Base-by-base conservation (phyloP, 2,797 vertebrate genomes). In the Numenius phaeopus region DNA sequence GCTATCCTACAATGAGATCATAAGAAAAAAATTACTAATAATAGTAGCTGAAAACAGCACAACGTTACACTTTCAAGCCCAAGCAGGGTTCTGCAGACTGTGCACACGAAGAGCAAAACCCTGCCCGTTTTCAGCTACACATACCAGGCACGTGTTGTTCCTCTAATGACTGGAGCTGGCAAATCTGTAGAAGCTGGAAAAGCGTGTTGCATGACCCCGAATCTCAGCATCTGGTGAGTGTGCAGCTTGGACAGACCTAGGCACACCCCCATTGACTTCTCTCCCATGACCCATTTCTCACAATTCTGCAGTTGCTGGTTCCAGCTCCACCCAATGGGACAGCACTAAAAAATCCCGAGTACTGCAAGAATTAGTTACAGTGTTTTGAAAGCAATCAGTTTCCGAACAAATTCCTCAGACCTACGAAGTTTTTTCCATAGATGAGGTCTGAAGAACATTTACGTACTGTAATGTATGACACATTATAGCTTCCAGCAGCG, bases 121-220 rank as follows among this genome's bases (percentile, higher is more conserved):
- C 21, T 73, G n/a, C 27, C 54, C 16, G 0, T 49, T 67, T 89
- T 37, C 50, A 65, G 59, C 46, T n/a, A 14, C 26, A 14, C 3
- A 0, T 71, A 32, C 18, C 16, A 46, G 37, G 11, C 24, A 37
- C 0, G 0, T 72, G 29, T 11, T 24, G 9, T 54, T 89, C 18
- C 27, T 73, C 39, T n/a, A 27, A 27, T 37, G 37, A 49, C 37
- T 55, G 30, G 29, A 66, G 50, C 46, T 37, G 22, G 20, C 50
- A 76, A 58, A 79, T 18, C 7, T 29, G 11, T 24, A 37, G 29
- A 87, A 64, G 9, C 27, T 40, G 30, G 42, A 69, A 72, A 44
- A 77, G 11, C 3, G 7, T 40, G 77, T 54, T 50, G 11, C 19
- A 8, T 6, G 17, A 57, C 22, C n/a, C 54, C 66, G 22, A 66